phyloP scores from a whole-genome alignment of 2,113 vertebrate species.

The Elgaria multicarinata region DNA sequence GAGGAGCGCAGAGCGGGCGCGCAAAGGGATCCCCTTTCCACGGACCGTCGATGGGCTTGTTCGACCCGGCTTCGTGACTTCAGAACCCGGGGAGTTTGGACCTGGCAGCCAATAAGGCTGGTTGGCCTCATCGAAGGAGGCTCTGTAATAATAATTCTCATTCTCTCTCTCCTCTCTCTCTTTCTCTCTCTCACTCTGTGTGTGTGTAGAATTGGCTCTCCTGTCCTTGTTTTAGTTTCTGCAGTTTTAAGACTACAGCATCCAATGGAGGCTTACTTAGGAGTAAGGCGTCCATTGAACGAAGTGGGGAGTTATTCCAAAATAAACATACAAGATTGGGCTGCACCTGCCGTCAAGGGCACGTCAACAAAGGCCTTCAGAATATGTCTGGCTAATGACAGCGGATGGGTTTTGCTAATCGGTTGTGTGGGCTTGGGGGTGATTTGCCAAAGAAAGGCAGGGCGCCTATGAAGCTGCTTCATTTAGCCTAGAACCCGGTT shows the following conservation, averaged over 20 bases:
- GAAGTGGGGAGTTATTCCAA: neutral
- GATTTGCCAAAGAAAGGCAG: neutral
- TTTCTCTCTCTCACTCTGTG: neutral
- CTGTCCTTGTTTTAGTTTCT: neutral
- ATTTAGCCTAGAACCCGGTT: no score
- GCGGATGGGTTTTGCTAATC: neutral
- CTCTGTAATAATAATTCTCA: constrained; percentile 53
- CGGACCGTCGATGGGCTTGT: no score
- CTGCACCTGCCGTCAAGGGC: neutral
- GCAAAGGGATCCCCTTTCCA: no score
- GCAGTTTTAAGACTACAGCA: neutral
- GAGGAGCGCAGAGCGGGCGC: no score
- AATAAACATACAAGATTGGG: neutral
- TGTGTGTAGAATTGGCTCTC: neutral
- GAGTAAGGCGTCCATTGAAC: neutral
- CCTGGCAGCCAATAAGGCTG: no score
- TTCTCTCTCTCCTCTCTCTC: no score
- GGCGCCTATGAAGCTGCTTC: neutral
- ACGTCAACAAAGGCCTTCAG: neutral
- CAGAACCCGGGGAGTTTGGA: neutral
- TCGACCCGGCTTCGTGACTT: no score
- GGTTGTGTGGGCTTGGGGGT: no score
- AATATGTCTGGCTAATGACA: neutral
- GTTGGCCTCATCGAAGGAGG: constrained; percentile 43
- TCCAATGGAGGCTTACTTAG: no score